Base-by-base conservation (phyloP, 2,113 vertebrate species). In the Scopus umbretta region DNA sequence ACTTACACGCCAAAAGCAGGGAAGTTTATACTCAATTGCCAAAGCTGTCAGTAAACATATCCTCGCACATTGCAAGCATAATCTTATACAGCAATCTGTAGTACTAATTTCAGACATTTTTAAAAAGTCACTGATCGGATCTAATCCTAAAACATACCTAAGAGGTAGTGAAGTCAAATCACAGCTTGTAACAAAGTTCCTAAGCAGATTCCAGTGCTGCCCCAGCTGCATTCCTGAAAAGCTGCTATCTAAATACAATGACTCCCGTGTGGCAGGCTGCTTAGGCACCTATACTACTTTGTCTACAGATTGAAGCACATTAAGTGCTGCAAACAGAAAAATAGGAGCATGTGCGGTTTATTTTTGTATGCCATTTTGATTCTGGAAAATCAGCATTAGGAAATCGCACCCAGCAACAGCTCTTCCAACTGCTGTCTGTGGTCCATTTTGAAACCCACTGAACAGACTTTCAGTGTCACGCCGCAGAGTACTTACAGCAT, bases 141-240 rank as follows among this genome's bases (percentile, higher is more conserved):
- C 88, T 80, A 65, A 58, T 22, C 53, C 36, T 14, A 62, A 79
- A 52, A 62, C n/a, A 56, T 59, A 81, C 36, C 27, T 40, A 52
- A 55, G 67, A 93, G n/a, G 19, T 43, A 42, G 21, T 52, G 61
- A 81, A 89, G 70, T 92, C 55, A 96, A 89, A 94, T 80, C 86
- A 65, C 76, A 94, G 88, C 86, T 75, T 92, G 75, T 75, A 88
- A 55, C 67, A 16, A 68, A 63, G 73, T 75, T 96, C 76, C 63
- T 66, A 34, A 84, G 76, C 67, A 86, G 82, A 95, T 95, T 94
- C 82, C 72, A 84, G 49, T 0, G 6, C 83, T 87, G 86, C 68
- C 49, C 65, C 56, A 74, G 88, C 72, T 53, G 68, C 96, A 73
- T 95, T 97, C 94, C 92, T 94, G 95, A 76, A 94, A 91, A 92